These are phyloP conservation scores for Tetanocera ferruginea DNA, from an alignment of 2,888 invertebrate species.

Conservation along the genomic window DNA sequence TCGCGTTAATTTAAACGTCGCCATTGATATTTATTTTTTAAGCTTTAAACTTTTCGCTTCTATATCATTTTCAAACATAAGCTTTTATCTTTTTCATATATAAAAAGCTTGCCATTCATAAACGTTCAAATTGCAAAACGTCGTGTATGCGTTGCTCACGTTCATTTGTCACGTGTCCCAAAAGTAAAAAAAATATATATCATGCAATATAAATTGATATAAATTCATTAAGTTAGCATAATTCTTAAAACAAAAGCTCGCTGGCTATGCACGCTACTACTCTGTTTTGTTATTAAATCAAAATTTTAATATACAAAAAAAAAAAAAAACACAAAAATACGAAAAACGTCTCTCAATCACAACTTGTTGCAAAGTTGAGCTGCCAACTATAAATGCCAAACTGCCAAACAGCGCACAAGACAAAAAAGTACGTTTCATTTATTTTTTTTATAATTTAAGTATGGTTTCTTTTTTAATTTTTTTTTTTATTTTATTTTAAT, in stretches of 20 bases:
- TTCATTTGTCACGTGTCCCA: constrained; percentile 28
- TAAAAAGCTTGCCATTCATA: background rate
- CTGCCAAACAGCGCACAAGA: constrained; percentile 43
- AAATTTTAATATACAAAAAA: background rate
- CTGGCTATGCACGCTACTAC: constrained; percentile 22
- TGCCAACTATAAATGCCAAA: constrained; percentile 44
- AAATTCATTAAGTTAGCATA: constrained; percentile 3
- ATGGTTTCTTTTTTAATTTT: constrained; percentile 6
- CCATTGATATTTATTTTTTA: background rate
- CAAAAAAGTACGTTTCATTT: constrained; percentile 49
- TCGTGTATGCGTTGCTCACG: constrained; percentile 10
- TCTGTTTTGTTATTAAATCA: constrained; percentile 1
- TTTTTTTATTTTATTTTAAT: constrained; percentile 11
- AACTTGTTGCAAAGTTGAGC: constrained; percentile 44
- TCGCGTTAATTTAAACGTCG: background rate
- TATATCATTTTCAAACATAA: background rate
- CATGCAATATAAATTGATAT: background rate
- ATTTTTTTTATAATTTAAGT: constrained; percentile 36
- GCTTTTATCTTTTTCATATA: background rate
- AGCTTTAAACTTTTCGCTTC: background rate
- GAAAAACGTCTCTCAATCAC: background rate
- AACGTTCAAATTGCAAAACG: background rate
- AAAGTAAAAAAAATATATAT: background rate
- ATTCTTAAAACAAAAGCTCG: background rate
- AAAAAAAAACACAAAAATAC: background rate